A percentile compares a stretch with the other conserved stretches of the same genome.
These are phyloP conservation scores for Chondrosia reniformis DNA, from an alignment of 37 sponge, comb jelly and placozoan genomes.

Conservation along the genomic window DNA sequence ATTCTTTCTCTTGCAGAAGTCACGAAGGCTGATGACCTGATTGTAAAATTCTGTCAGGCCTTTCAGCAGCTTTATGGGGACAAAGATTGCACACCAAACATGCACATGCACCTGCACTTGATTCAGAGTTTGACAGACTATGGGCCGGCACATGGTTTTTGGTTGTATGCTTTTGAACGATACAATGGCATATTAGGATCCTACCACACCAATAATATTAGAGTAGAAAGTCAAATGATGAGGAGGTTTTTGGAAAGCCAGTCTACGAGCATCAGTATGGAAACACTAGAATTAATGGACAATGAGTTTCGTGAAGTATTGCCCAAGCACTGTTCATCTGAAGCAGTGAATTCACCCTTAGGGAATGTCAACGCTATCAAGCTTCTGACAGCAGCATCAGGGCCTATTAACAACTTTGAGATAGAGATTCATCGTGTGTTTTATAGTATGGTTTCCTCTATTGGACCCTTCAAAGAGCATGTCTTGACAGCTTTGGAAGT, in stretches of 20 bases:
- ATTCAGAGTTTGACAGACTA: slow-evolving; percentile 34
- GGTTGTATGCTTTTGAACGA: slow-evolving; percentile 20
- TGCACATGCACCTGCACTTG: slow-evolving; percentile 58
- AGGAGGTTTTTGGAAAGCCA: background rate
- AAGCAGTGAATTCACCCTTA: background rate
- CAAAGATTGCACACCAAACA: slow-evolving; percentile 35
- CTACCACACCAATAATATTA: slow-evolving; percentile 7
- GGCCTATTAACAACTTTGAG: background rate
- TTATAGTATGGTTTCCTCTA: slow-evolving; percentile 3
- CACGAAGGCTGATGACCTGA: slow-evolving; percentile 24
- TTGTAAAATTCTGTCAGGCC: slow-evolving; percentile 19
- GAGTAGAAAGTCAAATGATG: slow-evolving; percentile 6
- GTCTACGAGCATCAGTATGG: background rate
- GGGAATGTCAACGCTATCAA: background rate
- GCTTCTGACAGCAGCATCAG: slow-evolving; percentile 6
- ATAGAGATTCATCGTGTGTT: background rate
- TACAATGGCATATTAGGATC: slow-evolving; percentile 14
- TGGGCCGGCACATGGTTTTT: slow-evolving; percentile 23
- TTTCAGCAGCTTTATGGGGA: slow-evolving; percentile 48
- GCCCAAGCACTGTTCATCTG: slow-evolving; percentile 9
- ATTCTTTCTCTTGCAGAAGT: slow-evolving; percentile 25
- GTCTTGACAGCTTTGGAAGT: slow-evolving; percentile 1
- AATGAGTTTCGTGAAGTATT: background rate
- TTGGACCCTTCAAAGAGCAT: slow-evolving; percentile 9
- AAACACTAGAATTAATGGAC: background rate